Percentiles rank a stretch among this genome's conserved stretches.
Evolutionary conservation across 2,888 invertebrate species (phyloP).

Genomic region (Monopis laevigella): DNA sequence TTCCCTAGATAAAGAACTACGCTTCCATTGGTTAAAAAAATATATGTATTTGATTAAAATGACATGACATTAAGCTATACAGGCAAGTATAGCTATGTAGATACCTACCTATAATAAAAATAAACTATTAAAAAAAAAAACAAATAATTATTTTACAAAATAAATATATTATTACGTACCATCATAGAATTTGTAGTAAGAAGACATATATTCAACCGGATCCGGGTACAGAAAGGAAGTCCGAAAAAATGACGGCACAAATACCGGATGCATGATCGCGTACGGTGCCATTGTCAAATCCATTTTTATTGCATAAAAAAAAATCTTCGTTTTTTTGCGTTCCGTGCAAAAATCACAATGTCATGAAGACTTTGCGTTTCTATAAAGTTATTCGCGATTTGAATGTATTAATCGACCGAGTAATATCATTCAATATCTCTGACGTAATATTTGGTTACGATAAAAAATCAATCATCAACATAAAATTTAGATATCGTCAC

Average conservation of each 20-base stretch:
- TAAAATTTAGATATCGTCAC: no score
- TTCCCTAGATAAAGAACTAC: neutral
- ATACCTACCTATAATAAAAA: neutral
- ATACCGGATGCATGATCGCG: constrained; percentile 32
- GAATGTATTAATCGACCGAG: neutral
- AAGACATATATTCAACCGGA: constrained; percentile 35
- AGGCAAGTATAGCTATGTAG: neutral
- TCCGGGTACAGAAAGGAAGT: constrained; percentile 37
- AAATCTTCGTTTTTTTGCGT: neutral
- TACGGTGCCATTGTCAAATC: constrained; percentile 36
- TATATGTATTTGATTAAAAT: neutral
- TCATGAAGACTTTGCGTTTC: constrained; percentile 8
- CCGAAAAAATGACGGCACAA: constrained; percentile 38
- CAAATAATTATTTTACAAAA: neutral
- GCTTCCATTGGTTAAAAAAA: neutral
- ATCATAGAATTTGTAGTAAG: constrained; percentile 47
- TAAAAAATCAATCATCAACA: no score
- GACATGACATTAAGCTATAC: neutral
- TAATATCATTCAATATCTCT: neutral
- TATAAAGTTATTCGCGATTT: neutral
- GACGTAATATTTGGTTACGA: no score
- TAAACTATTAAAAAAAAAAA: neutral
- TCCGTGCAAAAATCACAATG: neutral
- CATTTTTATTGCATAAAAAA: constrained; percentile 25
- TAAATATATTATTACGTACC: constrained; percentile 34